Evolutionary conservation across 2,888 invertebrate species (phyloP).

Genomic region (Pachymerium ferrugineum): DNA sequence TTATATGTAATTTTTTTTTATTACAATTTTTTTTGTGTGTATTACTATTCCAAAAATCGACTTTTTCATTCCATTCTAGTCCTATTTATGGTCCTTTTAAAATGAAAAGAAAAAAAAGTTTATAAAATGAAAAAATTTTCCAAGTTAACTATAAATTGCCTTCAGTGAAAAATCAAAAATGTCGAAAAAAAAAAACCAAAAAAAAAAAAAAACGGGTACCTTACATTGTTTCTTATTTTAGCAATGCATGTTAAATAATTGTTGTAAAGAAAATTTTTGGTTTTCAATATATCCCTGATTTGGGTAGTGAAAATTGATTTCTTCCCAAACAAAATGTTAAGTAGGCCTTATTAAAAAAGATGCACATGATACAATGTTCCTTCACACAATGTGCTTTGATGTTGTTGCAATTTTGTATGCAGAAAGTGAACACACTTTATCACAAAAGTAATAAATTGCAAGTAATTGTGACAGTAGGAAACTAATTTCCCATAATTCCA

Average conservation of each 20-base stretch:
- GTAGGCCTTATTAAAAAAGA: neutral
- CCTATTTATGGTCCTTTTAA: neutral
- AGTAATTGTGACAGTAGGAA: neutral
- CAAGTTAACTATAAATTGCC: neutral
- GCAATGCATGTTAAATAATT: neutral
- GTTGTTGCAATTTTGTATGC: neutral
- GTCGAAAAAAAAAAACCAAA: neutral
- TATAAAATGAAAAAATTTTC: neutral
- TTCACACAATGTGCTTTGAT: slow-evolving; percentile 2
- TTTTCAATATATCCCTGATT: neutral
- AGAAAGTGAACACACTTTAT: neutral
- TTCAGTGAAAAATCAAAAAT: slow-evolving; percentile 24
- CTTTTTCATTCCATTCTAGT: slow-evolving; percentile 22
- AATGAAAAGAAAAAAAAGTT: neutral
- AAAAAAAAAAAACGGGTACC: slow-evolving; percentile 10
- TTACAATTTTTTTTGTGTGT: neutral
- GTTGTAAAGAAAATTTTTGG: neutral
- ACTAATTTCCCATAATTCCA: too few species aligned
- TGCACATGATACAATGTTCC: slow-evolving; percentile 25
- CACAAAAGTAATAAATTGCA: neutral
- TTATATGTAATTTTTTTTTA: neutral
- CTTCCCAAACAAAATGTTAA: neutral
- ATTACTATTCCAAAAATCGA: slow-evolving; percentile 1
- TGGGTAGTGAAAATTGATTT: neutral
- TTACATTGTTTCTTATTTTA: slow-evolving; percentile 5